Evolutionary conservation across 2,888 invertebrate genomes (phyloP).

Genomic region (Himalopsyche tibetana): DNA sequence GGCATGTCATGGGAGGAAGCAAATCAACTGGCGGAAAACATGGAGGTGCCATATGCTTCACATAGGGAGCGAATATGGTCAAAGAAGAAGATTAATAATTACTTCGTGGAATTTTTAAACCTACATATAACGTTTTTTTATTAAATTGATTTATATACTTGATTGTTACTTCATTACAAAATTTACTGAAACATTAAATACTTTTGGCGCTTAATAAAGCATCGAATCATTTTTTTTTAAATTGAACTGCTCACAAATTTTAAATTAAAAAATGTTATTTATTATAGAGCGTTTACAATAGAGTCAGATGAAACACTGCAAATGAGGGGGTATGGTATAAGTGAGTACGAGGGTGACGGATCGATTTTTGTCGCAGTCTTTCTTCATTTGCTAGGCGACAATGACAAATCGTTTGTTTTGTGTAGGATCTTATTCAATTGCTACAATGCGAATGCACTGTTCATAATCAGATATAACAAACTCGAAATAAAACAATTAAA

Average conservation of each 20-base stretch:
- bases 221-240: not conserved
- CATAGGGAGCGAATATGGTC: too few species aligned
- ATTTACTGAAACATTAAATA: too few species aligned
- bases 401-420: conserved; percentile 26
- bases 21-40: too few species aligned
- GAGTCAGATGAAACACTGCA: not conserved
- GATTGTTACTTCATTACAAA: too few species aligned
- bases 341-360: conserved; percentile 3
- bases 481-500: not conserved
- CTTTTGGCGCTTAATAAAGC: too few species aligned
- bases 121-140: too few species aligned
- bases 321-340: not conserved
- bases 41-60: too few species aligned
- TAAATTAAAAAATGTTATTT: not conserved
- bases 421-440: conserved; percentile 1
- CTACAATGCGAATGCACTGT: not conserved
- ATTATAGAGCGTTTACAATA: not conserved
- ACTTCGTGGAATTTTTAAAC: too few species aligned
- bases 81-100: too few species aligned
- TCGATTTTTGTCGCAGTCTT: conserved; percentile 25
- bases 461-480: not conserved
- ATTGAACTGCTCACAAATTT: not conserved
- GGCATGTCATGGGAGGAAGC: too few species aligned
- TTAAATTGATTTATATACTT: too few species aligned
- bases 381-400: not conserved